Conservation (phyloP, 2,888 invertebrate genomes). For the Sesamia inferens region DNA sequence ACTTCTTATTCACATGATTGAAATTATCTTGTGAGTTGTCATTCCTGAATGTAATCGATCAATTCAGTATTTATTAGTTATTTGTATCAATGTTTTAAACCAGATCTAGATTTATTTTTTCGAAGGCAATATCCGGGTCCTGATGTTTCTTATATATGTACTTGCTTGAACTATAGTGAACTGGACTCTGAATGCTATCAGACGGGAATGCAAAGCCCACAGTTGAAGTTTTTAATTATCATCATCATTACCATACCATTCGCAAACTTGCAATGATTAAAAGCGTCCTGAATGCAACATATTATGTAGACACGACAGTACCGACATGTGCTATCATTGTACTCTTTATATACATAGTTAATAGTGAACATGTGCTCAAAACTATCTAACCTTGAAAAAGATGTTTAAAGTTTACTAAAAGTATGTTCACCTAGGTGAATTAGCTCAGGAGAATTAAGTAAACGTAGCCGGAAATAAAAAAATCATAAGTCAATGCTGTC, state of each 20-base stretch:
- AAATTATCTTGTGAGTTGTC: constrained; percentile 14
- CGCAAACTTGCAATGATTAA: background rate
- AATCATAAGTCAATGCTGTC: constrained; percentile 1
- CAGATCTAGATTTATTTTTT: constrained; percentile 7
- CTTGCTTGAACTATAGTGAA: background rate
- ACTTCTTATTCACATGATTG: constrained; percentile 31
- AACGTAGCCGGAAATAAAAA: no score
- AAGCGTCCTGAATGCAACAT: constrained; percentile 20
- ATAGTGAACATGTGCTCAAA: constrained; percentile 13
- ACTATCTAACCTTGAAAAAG: constrained; percentile 21
- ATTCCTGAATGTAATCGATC: constrained; percentile 5
- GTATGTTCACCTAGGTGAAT: no score
- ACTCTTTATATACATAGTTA: constrained; percentile 12
- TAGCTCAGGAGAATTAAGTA: no score
- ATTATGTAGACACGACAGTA: constrained; percentile 1
- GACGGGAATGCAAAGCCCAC: constrained; percentile 15
- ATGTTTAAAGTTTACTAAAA: no score
- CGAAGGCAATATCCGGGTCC: background rate
- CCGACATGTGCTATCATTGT: constrained; percentile 3
- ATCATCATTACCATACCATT: constrained; percentile 3
- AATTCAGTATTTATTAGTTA: background rate
- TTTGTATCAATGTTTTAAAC: constrained; percentile 10
- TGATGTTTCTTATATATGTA: no score
- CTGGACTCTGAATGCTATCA: constrained; percentile 1
- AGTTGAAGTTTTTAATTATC: constrained; percentile 25